Evolutionary conservation across 2,888 invertebrate genomes (phyloP), one percentile per base, ranked within the genome.

Genomic region (Acrobasis repandana): DNA sequence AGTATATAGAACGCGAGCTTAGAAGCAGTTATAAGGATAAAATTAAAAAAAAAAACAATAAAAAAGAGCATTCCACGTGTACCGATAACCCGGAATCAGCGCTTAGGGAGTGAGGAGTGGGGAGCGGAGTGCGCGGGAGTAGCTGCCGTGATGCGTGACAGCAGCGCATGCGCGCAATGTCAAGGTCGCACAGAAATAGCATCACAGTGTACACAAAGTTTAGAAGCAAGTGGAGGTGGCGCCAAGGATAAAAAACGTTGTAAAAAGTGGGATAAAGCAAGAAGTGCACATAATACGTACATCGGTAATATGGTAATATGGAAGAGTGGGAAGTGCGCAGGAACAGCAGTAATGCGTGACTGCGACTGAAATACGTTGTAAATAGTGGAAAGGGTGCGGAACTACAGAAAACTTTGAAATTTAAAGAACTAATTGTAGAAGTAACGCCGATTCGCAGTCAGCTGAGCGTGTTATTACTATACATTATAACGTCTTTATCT

Each of bases 151-250:
- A 58, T 61, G 66, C 66, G 68, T 68, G 70, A 67, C 70, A 67
- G 56, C 61, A 59, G 65, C 71, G 65, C 66, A 61, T 66, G 64
- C 65, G 67, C 70, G 36, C 75, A 78, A 74, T 76, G 77, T 79
- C 78, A 78, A 76, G 79, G 78, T 58, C 72, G 61, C 62, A 58
- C 61, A 54, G 33, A 63, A 63, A 66, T 66, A 60, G 62, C 60
- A 48, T 38, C 56, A 51, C 51, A 34, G 33, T 33, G 6, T 51
- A 36, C 16, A 36, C 2, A 11, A 16, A 52, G 34, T 16, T 15
- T 52, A 4, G 34, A 52, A 16, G 1, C 15, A 33, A n/a, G 34
- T 34, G 52, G 52, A 52, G 34, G 9, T 9, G 16, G 52, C 38
- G 38, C 14, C 38, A 14, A 38, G 3, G 38, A 14, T 11, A 11